phyloP scores from a whole-genome alignment of 2,888 invertebrate genomes.

The Gastrophysa polygoni region DNA sequence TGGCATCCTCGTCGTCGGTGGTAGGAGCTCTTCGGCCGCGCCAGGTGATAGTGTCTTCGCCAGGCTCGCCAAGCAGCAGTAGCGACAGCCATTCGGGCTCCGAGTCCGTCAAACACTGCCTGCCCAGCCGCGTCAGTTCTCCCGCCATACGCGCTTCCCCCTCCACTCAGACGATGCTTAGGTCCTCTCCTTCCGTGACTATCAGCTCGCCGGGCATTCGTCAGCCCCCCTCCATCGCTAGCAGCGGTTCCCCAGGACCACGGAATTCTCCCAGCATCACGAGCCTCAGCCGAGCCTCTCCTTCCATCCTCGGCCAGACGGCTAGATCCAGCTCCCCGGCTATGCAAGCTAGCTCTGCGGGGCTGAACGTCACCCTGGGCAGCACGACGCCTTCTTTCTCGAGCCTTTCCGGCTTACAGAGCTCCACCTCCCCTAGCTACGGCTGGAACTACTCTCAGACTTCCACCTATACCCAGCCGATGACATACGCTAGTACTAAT shows the following conservation, averaged over 20 bases:
- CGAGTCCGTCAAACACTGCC: constrained; percentile 72
- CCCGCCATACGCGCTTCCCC: constrained; percentile 59
- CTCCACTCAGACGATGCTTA: constrained; percentile 55
- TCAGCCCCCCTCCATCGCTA: constrained; percentile 43
- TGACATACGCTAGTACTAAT: constrained; percentile 63
- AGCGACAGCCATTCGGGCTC: constrained; percentile 82
- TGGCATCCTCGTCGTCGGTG: constrained; percentile 52
- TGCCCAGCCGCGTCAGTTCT: constrained; percentile 57
- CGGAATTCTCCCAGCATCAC: constrained; percentile 53
- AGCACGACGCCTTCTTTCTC: constrained; percentile 55
- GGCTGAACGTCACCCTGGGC: constrained; percentile 67
- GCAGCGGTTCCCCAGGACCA: constrained; percentile 39
- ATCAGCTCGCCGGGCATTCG: constrained; percentile 45
- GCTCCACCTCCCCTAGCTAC: constrained; percentile 34
- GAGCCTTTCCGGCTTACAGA: constrained; percentile 51
- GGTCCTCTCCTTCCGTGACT: constrained; percentile 52
- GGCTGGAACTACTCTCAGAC: constrained; percentile 54
- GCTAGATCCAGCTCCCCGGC: constrained; percentile 56
- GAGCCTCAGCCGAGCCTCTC: constrained; percentile 59
- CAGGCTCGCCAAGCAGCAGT: constrained; percentile 79
- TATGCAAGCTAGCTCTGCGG: constrained; percentile 65
- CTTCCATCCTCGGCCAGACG: constrained; percentile 49
- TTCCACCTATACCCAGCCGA: constrained; percentile 55
- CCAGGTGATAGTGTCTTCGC: constrained; percentile 72
- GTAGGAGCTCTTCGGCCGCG: constrained; percentile 53